Evolutionary conservation across 2,888 invertebrate species (phyloP), one percentile per base, ranked within the genome.

Genomic region (Argyra leucocephala): DNA sequence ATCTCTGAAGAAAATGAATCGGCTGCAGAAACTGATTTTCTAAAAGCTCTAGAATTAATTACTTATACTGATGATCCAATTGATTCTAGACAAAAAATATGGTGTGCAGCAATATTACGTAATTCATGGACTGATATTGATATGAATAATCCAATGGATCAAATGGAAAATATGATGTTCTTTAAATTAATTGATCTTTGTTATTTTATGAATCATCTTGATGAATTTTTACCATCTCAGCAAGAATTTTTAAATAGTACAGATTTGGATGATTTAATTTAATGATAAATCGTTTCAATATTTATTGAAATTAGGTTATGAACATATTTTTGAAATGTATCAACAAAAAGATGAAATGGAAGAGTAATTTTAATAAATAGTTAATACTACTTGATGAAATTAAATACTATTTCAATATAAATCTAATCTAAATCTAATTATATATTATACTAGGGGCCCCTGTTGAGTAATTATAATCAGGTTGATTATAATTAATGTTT

Each of bases 21-120:
- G n/a, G 86, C 91, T 0, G 86, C 85, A 60, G 93, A 93, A 76
- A 84, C 87, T 73, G 93, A 95, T 75, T 94, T 90, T 79, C 91
- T 91, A 77, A 92, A 91, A 75, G 93, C 94, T 1, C 80, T 95
- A 36, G 93, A 94, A 76, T 82, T 93, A 57, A 72, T 83, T 2
- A 78, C 75, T n/a, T 82, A 78, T 67, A 76, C 83, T 22, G 80
- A 82, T 3, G 78, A 80, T 67, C 75, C 78, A 0, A 76, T 75
- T 63, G 79, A 79, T 66, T 72, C 75, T 61, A 72, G 76, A 9
- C 79, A 79, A 68, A 79, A 77, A 79, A 86, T 94, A 71, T 94
- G 95, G 93, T 88, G 89, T 70, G 85, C 87, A 26, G 87, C 90
- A 22, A 84, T 94, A 65, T 80, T 85, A 15, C 84, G 86, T 72